phyloP scores from a whole-genome alignment of 2,888 invertebrate genomes.

The Drosophila multiciliata region DNA sequence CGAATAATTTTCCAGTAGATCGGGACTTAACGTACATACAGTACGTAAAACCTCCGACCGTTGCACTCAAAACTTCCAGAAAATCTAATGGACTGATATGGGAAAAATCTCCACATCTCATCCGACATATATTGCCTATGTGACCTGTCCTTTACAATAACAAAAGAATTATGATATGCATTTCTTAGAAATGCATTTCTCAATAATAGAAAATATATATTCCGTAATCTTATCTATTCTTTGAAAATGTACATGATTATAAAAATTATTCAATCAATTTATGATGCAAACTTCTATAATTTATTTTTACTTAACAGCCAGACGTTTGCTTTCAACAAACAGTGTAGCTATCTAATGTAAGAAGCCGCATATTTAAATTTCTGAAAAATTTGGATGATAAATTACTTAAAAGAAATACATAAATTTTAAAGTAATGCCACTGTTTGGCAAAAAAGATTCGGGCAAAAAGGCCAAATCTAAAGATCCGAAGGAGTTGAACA shows the following conservation, averaged over 20 bases:
- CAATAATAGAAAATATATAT: background rate
- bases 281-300: background rate
- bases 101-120: background rate
- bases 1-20: background rate
- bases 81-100: background rate
- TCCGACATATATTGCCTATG: too few species aligned
- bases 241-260: background rate
- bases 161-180: too few species aligned
- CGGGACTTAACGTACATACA: background rate
- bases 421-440: constrained; percentile 55
- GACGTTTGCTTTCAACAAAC: background rate
- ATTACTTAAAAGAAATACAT: constrained; percentile 1
- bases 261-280: background rate
- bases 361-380: background rate
- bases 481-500: constrained; percentile 63
- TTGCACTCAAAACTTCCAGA: background rate
- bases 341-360: background rate
- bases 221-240: background rate
- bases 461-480: constrained; percentile 72
- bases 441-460: constrained; percentile 73
- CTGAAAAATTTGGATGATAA: constrained; percentile 5
- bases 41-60: too few species aligned
- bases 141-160: background rate
- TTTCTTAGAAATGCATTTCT: background rate
- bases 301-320: background rate